Conservation (phyloP, 1,140 invertebrate species). For the Hypsibius dujardini region DNA sequence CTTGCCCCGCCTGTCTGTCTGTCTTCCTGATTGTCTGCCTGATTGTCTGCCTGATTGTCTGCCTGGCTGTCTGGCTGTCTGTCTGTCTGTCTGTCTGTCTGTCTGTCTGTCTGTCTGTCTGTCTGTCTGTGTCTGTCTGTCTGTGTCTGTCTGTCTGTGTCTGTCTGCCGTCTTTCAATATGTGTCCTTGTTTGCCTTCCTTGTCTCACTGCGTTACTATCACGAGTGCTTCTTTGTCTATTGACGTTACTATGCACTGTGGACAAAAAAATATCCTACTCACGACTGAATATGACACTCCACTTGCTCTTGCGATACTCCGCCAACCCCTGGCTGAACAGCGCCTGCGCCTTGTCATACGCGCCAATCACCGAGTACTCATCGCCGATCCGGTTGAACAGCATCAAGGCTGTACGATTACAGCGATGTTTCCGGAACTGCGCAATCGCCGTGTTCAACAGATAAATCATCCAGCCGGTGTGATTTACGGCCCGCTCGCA, state of each 20-base stretch:
- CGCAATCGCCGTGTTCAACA: neutral
- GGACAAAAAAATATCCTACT: neutral
- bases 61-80: too few species aligned
- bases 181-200: neutral
- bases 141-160: too few species aligned
- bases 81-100: too few species aligned
- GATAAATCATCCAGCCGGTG: neutral
- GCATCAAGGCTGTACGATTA: neutral
- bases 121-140: too few species aligned
- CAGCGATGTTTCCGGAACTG: neutral
- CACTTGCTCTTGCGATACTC: conserved; percentile 6
- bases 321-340: neutral
- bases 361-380: neutral
- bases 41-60: too few species aligned
- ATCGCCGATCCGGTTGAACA: neutral
- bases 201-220: neutral
- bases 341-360: neutral
- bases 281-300: conserved; percentile 9
- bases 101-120: too few species aligned
- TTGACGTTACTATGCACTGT: neutral
- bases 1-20: too few species aligned
- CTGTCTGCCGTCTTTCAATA: too few species aligned
- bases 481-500: neutral
- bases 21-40: too few species aligned
- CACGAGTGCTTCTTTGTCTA: neutral